These are phyloP conservation scores for Heliconius hewitsoni DNA, from an alignment of 1,140 invertebrate species.

Conservation along the genomic window DNA sequence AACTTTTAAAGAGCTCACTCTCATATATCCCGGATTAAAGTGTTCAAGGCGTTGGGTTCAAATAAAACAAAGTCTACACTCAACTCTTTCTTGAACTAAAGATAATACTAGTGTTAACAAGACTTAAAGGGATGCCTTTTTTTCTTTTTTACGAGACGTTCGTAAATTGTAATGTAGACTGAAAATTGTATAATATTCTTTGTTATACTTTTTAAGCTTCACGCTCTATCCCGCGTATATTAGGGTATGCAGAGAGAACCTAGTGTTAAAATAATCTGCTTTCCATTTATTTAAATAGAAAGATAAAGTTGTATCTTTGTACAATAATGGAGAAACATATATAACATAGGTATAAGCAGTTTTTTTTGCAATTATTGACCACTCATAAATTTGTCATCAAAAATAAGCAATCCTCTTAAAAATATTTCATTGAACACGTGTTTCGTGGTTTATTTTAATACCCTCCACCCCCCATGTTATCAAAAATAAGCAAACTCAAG, in stretches of 20 bases:
- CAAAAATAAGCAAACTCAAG: no score
- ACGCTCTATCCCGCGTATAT: not conserved
- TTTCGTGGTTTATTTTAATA: no score
- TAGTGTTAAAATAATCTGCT: not conserved
- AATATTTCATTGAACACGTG: no score
- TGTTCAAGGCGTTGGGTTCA: conserved; percentile 5
- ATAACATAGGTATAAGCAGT: no score
- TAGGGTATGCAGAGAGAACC: not conserved
- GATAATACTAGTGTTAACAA: conserved; percentile 11
- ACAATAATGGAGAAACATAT: no score
- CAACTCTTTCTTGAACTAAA: conserved; percentile 1
- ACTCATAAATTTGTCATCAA: no score
- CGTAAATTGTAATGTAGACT: not conserved
- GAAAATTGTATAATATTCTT: not conserved
- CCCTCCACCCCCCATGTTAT: no score
- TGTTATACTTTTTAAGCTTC: not conserved
- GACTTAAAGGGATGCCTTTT: not conserved
- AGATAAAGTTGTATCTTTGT: no score
- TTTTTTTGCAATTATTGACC: no score
- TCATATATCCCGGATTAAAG: conserved; percentile 9
- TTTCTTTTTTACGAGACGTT: not conserved
- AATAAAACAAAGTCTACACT: conserved; percentile 1
- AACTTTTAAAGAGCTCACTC: not conserved
- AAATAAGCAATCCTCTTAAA: no score
- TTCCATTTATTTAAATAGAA: no score